phyloP scores from a whole-genome alignment of 2,113 vertebrate genomes.

The Cephalophus harveyi region DNA sequence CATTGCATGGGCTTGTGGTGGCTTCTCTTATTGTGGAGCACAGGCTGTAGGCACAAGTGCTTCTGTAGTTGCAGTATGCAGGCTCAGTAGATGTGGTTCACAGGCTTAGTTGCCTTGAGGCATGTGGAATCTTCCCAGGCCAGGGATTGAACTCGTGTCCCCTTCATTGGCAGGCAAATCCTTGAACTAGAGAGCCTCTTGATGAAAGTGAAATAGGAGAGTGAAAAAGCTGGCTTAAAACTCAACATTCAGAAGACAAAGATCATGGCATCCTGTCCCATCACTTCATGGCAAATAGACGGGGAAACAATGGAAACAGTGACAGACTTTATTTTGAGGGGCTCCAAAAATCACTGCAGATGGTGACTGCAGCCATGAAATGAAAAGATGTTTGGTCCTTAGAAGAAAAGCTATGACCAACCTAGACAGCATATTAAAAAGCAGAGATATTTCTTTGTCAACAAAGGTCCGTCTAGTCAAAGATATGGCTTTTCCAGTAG shows the following conservation, averaged over 20 bases:
- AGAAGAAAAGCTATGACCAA: background rate
- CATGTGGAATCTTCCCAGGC: background rate
- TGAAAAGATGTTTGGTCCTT: background rate
- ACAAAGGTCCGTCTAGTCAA: background rate
- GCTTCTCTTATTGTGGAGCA: background rate
- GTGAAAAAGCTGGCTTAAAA: background rate
- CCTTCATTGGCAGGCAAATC: background rate
- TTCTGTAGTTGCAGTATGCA: background rate
- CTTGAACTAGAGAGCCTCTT: background rate
- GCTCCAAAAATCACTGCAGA: background rate
- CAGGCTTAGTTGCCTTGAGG: background rate
- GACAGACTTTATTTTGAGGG: background rate
- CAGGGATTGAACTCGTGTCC: background rate
- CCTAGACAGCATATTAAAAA: background rate
- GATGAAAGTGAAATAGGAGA: background rate
- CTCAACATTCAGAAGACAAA: background rate
- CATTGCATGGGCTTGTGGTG: background rate
- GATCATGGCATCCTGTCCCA: background rate
- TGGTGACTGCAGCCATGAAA: background rate
- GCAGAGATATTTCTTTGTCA: background rate
- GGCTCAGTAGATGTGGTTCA: background rate
- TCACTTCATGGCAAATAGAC: background rate
- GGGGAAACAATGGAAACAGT: background rate
- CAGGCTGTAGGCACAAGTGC: background rate
- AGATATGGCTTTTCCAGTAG: background rate